Percentiles rank a stretch among this genome's conserved stretches.
Conservation (phyloP, 2,888 invertebrate genomes). For the Leptothorax acervorum region DNA sequence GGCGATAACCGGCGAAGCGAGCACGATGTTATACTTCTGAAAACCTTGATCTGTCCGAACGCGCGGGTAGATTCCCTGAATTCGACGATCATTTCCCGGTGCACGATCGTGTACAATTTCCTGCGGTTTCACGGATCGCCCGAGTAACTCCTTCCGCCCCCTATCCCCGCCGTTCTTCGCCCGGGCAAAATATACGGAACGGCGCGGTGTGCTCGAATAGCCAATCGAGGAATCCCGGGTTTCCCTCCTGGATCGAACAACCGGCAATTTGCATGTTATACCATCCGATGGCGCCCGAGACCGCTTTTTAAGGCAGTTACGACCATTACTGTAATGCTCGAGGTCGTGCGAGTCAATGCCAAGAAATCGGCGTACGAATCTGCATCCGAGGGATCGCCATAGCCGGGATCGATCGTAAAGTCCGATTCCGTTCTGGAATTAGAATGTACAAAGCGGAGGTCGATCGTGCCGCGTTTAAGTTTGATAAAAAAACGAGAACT, state of each 20-base stretch:
- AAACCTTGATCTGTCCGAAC: constrained; percentile 38
- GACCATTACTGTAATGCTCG: constrained; percentile 77
- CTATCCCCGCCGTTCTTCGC: constrained; percentile 27
- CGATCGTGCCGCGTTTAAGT: constrained; percentile 6
- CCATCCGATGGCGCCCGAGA: constrained; percentile 72
- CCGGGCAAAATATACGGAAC: constrained; percentile 56
- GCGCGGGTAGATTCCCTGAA: constrained; percentile 54
- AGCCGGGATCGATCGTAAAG: constrained; percentile 34
- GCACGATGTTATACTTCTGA: constrained; percentile 32
- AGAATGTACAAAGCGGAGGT: constrained; percentile 35
- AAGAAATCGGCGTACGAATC: constrained; percentile 66
- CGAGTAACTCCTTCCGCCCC: constrained; percentile 55
- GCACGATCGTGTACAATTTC: constrained; percentile 68
- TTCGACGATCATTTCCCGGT: constrained; percentile 64
- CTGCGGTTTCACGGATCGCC: constrained; percentile 69
- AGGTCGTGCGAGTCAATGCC: constrained; percentile 79
- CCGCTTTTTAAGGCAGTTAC: constrained; percentile 77
- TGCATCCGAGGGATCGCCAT: constrained; percentile 34
- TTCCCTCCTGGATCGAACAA: constrained; percentile 66
- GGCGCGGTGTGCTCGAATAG: constrained; percentile 52
- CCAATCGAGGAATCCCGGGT: constrained; percentile 66
- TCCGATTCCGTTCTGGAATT: constrained; percentile 48
- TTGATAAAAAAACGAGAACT: constrained; percentile 28
- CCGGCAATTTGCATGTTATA: constrained; percentile 78
- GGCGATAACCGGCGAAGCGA: neutral